Evolutionary conservation across 2,888 invertebrate genomes (phyloP), one percentile per base, ranked within the genome.

Genomic region (Melanargia galathea): DNA sequence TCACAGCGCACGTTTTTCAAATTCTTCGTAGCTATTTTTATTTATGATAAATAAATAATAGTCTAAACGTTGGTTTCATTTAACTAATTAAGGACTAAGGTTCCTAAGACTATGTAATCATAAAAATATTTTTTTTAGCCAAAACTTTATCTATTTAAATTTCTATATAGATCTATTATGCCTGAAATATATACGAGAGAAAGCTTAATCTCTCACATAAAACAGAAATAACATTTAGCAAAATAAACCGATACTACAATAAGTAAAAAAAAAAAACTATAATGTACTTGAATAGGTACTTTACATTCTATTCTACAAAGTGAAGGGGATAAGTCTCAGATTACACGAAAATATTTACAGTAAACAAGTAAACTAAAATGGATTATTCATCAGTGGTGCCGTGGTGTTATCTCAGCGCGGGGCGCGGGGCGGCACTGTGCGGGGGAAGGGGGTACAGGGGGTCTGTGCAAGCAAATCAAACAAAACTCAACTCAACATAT

Each of bases 381-480:
- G 11, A 11, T 11, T 7, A 18, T 20, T 35, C n/a, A n/a, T n/a
- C n/a, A 35, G 11, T 24, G n/a, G 46, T 33, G 48, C 43, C 33
- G 35, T 20, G 8, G 16, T 6, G 51, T 49, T 51, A 51, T 51
- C 59, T 60, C 59, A 51, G 35, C 60, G 51, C 60, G 60, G 60
- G 54, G 52, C 40, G 43, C 49, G 54, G 62, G 49, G 49, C 1
- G 40, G 67, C 64, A 75, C 79, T 79, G 77, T 73, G 45, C 0
- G 33, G 1, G 33, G 11, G 33, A 11, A 69, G 78, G 75, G 81
- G 76, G 77, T 78, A 75, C 74, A 67, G 67, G 65, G 75, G 80
- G 79, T 80, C 73, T 74, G 81, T 82, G 87, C 84, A 87, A 87
- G 87, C 88, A 68, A 81, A 86, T 78, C 79, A 82, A 79, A 82